Conservation (phyloP, 2,797 vertebrate species). For the Poeciliopsis infans region DNA sequence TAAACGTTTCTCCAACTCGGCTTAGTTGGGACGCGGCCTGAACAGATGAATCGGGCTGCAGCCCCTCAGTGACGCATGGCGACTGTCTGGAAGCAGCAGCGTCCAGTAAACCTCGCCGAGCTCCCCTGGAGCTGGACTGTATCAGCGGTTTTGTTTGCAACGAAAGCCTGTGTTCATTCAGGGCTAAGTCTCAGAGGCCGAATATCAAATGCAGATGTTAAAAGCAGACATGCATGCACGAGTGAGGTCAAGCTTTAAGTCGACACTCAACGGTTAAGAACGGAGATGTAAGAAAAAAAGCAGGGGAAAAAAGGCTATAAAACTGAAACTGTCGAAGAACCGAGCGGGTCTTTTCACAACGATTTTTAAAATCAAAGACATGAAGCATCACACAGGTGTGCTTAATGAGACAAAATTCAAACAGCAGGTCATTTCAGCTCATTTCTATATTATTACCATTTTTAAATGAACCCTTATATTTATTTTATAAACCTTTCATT, state of each 20-base stretch:
- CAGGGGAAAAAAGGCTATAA: slow-evolving; percentile 1
- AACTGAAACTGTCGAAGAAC: slow-evolving; percentile 24
- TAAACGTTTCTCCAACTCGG: slow-evolving; percentile 42
- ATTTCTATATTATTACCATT: background rate
- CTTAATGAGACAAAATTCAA: slow-evolving; percentile 15
- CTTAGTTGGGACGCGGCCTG: slow-evolving; percentile 31
- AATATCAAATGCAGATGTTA: slow-evolving; percentile 68
- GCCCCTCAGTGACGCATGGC: slow-evolving; percentile 32
- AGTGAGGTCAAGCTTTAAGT: slow-evolving; percentile 28
- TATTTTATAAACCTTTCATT: background rate
- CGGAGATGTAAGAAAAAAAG: slow-evolving; percentile 5
- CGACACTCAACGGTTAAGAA: slow-evolving; percentile 23
- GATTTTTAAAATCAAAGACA: slow-evolving; percentile 1
- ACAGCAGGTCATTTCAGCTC: slow-evolving; percentile 5
- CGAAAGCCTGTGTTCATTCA: slow-evolving; percentile 26
- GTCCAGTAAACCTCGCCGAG: slow-evolving; percentile 24
- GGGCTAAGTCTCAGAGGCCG: slow-evolving; percentile 24
- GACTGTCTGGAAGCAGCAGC: slow-evolving; percentile 45
- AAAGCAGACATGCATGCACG: slow-evolving; percentile 52
- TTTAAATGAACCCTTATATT: background rate
- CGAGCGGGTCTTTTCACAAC: slow-evolving; percentile 26
- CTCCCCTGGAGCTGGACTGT: slow-evolving; percentile 35
- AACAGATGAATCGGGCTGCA: slow-evolving; percentile 55
- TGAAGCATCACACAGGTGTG: slow-evolving; percentile 2
- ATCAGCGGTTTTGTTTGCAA: slow-evolving; percentile 19